Evolutionary conservation across 2,888 invertebrate genomes (phyloP).

Genomic region (Lepidochitona cinerea): DNA sequence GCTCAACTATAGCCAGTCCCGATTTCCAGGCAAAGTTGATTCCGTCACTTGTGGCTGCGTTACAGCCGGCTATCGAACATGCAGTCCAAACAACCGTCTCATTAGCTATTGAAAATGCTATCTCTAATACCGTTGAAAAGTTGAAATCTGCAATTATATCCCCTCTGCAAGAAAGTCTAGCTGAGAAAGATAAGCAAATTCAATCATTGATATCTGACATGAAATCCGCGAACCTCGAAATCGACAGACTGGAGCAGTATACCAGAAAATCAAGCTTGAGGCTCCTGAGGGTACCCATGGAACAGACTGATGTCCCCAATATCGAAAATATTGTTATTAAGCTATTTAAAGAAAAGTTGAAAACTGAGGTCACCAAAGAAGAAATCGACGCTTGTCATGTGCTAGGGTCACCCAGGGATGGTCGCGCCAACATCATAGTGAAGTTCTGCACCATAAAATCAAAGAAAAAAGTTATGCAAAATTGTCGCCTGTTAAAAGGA

Average conservation of each 20-base stretch:
- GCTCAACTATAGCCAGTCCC: neutral
- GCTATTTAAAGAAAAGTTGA: neutral
- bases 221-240: neutral
- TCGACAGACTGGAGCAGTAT: neutral
- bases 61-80: neutral
- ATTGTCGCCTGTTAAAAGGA: neutral
- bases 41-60: neutral
- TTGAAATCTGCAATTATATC: neutral
- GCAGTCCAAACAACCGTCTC: neutral
- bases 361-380: neutral
- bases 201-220: neutral
- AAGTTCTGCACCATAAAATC: neutral
- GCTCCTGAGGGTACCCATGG: conserved; percentile 2
- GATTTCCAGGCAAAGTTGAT: neutral
- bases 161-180: neutral
- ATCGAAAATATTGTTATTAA: neutral
- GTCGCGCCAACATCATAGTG: neutral
- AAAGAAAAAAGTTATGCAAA: neutral
- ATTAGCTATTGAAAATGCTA: neutral
- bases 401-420: neutral
- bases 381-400: neutral
- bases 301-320: neutral
- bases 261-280: neutral
- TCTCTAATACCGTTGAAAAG: neutral
- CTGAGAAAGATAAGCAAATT: neutral